phyloP scores from a whole-genome alignment of 2,888 invertebrate genomes.

The Andricus quercusramuli region DNA sequence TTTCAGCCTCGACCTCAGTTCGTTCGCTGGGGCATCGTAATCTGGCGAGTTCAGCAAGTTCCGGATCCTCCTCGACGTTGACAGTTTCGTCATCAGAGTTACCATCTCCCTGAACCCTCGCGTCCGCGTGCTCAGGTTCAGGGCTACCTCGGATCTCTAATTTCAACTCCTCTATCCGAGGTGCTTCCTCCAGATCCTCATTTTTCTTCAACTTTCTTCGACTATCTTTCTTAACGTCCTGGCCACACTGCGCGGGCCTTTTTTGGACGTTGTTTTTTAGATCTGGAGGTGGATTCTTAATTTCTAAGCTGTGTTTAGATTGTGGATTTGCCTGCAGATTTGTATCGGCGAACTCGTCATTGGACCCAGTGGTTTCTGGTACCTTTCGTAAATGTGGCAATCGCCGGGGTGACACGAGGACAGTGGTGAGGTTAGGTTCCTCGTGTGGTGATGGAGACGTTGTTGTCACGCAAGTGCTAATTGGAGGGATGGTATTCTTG shows the following conservation, averaged over 20 bases:
- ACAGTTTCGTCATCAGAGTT: conserved; percentile 73
- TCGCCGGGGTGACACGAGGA: conserved; percentile 49
- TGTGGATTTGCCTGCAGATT: conserved; percentile 19
- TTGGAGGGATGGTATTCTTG: conserved; percentile 35
- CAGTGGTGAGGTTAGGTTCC: conserved; percentile 51
- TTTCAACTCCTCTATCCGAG: conserved; percentile 23
- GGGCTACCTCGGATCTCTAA: conserved; percentile 45
- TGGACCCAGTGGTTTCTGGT: neutral
- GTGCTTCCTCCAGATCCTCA: conserved; percentile 15
- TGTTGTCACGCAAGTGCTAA: conserved; percentile 40
- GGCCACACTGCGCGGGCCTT: conserved; percentile 77
- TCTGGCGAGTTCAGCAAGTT: conserved; percentile 89
- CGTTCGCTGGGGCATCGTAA: conserved; percentile 93
- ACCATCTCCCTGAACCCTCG: conserved; percentile 76
- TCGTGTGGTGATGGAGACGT: conserved; percentile 43
- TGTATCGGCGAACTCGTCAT: neutral
- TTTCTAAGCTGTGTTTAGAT: neutral
- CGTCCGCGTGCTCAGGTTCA: conserved; percentile 77
- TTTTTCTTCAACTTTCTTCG: conserved; percentile 41
- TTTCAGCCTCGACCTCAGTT: conserved; percentile 92
- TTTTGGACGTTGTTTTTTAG: conserved; percentile 62
- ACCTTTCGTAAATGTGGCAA: neutral
- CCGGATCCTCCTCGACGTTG: conserved; percentile 86
- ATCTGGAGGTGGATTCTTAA: conserved; percentile 45
- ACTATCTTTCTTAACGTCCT: conserved; percentile 55